A percentile compares a stretch with the other conserved stretches of the same genome.
These are phyloP conservation scores for Philaethria dido DNA, from an alignment of 2,888 invertebrate genomes.

Conservation along the genomic window DNA sequence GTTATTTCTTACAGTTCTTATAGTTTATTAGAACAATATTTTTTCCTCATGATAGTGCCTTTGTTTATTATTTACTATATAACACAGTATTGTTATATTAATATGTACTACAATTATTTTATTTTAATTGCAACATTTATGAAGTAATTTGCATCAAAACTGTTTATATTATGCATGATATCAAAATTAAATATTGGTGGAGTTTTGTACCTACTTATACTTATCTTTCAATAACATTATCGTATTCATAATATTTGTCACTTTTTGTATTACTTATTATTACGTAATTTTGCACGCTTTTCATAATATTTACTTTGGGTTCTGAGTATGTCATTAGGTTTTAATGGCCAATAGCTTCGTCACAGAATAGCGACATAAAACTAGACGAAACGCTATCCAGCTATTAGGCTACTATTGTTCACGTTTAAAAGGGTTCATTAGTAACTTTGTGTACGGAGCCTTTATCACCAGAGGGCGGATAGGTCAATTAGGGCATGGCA, in stretches of 20 bases:
- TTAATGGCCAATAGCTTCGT: slow-evolving; percentile 26
- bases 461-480: slow-evolving; percentile 40
- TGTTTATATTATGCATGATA: slow-evolving; percentile 1
- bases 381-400: slow-evolving; percentile 38
- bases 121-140: background rate
- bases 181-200: slow-evolving; percentile 7
- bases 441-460: slow-evolving; percentile 44
- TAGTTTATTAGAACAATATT: no score
- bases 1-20: no score
- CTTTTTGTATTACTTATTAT: background rate
- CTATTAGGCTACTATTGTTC: slow-evolving; percentile 39
- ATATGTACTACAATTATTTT: no score
- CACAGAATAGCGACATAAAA: slow-evolving; percentile 36
- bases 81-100: no score
- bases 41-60: no score
- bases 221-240: slow-evolving; percentile 22
- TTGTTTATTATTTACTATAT: no score
- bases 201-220: background rate
- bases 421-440: slow-evolving; percentile 44
- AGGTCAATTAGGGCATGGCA: slow-evolving; percentile 41
- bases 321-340: slow-evolving; percentile 21
- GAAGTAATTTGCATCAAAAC: background rate
- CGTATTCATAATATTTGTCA: slow-evolving; percentile 11
- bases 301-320: slow-evolving; percentile 5
- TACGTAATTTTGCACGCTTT: background rate